A percentile compares a stretch with the other conserved stretches of the same genome.
These are phyloP conservation scores for Lophotriccus pileatus DNA, from an alignment of 2,797 vertebrate species.

Conservation along the genomic window DNA sequence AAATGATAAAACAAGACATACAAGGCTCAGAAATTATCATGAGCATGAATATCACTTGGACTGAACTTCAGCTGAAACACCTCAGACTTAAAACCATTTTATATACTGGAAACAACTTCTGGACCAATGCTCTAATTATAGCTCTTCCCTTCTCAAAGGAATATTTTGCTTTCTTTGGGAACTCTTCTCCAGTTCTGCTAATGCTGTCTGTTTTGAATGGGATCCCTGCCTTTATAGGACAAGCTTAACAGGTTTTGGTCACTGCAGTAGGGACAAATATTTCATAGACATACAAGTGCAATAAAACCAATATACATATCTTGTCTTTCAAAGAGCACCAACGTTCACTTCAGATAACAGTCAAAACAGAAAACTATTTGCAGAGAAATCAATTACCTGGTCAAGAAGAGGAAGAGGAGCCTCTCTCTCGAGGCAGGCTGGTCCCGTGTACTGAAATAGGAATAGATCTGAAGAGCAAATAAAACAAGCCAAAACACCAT, in stretches of 20 bases:
- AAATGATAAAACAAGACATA: background rate
- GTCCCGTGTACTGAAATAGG: slow-evolving; percentile 96
- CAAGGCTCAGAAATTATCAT: background rate
- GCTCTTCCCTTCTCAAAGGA: background rate
- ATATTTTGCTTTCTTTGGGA: background rate
- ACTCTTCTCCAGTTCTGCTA: background rate
- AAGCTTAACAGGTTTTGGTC: background rate
- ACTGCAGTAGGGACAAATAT: background rate
- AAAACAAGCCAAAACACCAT: slow-evolving; percentile 99
- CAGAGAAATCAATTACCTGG: slow-evolving; percentile 81
- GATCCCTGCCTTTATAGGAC: background rate
- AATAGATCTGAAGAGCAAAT: slow-evolving; percentile 97
- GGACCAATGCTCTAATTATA: background rate
- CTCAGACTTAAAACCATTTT: background rate
- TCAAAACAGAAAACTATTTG: background rate
- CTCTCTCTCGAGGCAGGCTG: slow-evolving; percentile 95
- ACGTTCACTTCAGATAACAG: background rate
- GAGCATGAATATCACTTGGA: background rate
- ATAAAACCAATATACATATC: background rate
- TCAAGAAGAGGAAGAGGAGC: slow-evolving; percentile 96
- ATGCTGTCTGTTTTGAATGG: background rate
- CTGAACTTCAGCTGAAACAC: background rate
- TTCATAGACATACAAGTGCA: background rate
- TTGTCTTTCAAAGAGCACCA: background rate
- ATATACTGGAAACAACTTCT: background rate